Conservation (phyloP, 2,888 invertebrate genomes). For the Allygus modestus region DNA sequence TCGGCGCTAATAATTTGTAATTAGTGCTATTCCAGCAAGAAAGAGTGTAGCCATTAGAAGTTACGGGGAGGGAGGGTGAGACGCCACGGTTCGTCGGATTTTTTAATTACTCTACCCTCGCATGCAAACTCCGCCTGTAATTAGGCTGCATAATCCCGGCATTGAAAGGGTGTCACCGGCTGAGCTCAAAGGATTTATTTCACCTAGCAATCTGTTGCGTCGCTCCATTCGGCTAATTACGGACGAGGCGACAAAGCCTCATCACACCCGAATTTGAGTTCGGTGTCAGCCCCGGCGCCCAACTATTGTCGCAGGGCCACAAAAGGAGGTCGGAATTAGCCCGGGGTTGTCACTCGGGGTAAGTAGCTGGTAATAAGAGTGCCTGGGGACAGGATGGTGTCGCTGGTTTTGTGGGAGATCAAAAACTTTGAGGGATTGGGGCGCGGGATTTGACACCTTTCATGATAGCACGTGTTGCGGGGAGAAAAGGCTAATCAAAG, state of each 20-base stretch:
- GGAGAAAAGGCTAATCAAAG: not conserved
- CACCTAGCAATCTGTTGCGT: slow-evolving; percentile 62
- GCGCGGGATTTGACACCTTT: slow-evolving; percentile 3
- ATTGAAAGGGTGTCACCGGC: slow-evolving; percentile 61
- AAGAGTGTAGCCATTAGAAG: slow-evolving; percentile 43
- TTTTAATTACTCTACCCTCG: slow-evolving; percentile 63
- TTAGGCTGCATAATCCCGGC: slow-evolving; percentile 60
- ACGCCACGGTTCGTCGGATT: slow-evolving; percentile 54
- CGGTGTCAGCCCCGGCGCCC: not conserved
- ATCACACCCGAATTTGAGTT: not conserved
- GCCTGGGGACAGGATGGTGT: not conserved
- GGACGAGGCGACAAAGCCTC: not conserved
- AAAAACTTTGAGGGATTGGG: slow-evolving; percentile 25
- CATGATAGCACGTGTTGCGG: not conserved
- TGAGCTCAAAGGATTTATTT: slow-evolving; percentile 59
- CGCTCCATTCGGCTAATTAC: slow-evolving; percentile 42
- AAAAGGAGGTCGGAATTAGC: slow-evolving; percentile 4
- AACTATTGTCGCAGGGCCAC: not conserved
- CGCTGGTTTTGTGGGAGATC: not conserved
- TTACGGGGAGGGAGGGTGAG: not conserved
- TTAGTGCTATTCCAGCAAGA: slow-evolving; percentile 58
- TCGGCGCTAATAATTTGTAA: slow-evolving; percentile 63
- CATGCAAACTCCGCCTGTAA: slow-evolving; percentile 59
- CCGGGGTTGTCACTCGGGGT: not conserved
- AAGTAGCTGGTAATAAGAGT: slow-evolving; percentile 24